Conservation (phyloP, 1,140 invertebrate species). For the Drosophila kikkawai region DNA sequence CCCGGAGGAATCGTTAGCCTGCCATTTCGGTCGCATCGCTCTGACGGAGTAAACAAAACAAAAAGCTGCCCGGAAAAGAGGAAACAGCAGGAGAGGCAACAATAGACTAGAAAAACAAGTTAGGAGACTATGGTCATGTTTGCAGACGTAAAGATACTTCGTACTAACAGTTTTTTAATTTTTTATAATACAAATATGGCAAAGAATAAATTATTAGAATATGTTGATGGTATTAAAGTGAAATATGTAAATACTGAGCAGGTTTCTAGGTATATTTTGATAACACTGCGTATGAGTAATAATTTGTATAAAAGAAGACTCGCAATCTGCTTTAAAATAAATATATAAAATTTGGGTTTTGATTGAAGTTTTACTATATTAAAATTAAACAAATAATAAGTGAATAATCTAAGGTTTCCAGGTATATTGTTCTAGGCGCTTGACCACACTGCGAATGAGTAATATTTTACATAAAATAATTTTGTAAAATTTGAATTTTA, state of each 20-base stretch:
- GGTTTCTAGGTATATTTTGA: not conserved
- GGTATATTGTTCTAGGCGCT: not conserved
- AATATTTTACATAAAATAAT: not conserved
- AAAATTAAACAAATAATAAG: not conserved
- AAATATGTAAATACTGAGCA: not conserved
- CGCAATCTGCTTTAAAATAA: not conserved
- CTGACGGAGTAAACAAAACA: conserved; percentile 67
- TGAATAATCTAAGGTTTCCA: fast-evolving
- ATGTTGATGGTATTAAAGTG: not conserved
- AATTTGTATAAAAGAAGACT: not conserved
- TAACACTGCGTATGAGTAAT: conserved; percentile 6
- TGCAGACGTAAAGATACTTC: conserved; percentile 1
- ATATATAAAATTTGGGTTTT: not conserved
- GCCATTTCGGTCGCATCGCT: conserved; percentile 70
- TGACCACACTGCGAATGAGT: conserved; percentile 2
- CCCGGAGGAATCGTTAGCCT: conserved; percentile 79
- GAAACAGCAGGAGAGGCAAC: conserved; percentile 56
- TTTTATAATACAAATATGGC: not conserved
- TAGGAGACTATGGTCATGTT: not conserved
- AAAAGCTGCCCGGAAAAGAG: conserved; percentile 32
- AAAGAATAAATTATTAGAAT: not conserved
- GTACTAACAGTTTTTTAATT: not conserved
- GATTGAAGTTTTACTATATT: not conserved
- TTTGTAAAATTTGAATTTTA: not conserved
- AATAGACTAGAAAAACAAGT: conserved; percentile 54